Conservation (phyloP, 1,140 invertebrate genomes). For the Drosophila pachea region DNA sequence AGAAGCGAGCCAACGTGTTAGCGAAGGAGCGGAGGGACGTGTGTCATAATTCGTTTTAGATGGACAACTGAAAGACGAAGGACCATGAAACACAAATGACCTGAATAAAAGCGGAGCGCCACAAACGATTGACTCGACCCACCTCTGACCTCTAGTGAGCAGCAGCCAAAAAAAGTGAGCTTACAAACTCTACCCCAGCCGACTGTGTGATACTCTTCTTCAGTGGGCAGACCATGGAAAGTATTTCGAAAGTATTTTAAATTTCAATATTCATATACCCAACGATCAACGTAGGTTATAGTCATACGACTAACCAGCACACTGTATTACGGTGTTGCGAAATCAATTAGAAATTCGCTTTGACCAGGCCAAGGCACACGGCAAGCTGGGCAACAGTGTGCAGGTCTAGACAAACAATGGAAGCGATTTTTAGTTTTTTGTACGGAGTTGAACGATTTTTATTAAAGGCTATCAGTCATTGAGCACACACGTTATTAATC, state of each 20-base stretch:
- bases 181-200: background rate
- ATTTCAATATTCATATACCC: background rate
- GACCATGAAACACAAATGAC: constrained; percentile 69
- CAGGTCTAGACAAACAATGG: constrained; percentile 35
- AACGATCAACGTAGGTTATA: background rate
- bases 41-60: constrained; percentile 53
- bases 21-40: constrained; percentile 5
- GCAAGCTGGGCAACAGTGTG: background rate
- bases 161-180: background rate
- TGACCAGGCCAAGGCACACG: background rate
- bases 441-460: constrained; percentile 59
- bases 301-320: no score
- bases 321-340: background rate
- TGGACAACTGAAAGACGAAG: constrained; percentile 32
- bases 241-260: no score
- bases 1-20: background rate
- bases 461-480: constrained; percentile 74
- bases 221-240: no score
- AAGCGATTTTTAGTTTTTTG: constrained; percentile 30
- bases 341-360: background rate
- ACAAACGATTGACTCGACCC: constrained; percentile 51
- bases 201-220: no score
- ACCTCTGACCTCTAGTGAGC: background rate
- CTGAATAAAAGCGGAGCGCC: constrained; percentile 48
- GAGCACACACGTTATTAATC: constrained; percentile 52